Evolutionary conservation across 2,888 invertebrate species (phyloP).

Genomic region (Horisme vitalbata): DNA sequence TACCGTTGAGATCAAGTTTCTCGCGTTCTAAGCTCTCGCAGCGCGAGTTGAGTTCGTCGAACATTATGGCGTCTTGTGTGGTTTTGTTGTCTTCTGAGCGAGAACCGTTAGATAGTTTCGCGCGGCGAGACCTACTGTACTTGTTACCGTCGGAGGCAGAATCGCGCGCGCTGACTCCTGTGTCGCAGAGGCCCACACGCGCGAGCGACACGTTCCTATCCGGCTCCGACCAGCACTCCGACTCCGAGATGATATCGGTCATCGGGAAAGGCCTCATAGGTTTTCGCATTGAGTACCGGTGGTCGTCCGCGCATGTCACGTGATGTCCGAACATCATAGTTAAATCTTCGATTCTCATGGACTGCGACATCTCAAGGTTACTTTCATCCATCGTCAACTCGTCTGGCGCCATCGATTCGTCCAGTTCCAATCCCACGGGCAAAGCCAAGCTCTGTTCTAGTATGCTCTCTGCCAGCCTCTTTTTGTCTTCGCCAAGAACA

Average conservation of each 20-base stretch:
- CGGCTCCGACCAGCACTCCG: constrained; percentile 94
- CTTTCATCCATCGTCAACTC: constrained; percentile 75
- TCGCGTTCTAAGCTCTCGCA: constrained; percentile 60
- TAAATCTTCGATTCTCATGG: constrained; percentile 70
- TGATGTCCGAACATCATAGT: constrained; percentile 79
- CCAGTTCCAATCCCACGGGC: constrained; percentile 72
- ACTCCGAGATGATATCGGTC: constrained; percentile 82
- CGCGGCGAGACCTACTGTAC: constrained; percentile 58
- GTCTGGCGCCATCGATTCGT: constrained; percentile 73
- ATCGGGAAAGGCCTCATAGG: constrained; percentile 53
- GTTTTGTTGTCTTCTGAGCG: constrained; percentile 73
- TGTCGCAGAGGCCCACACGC: constrained; percentile 85
- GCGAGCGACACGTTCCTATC: constrained; percentile 91
- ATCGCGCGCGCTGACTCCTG: constrained; percentile 54
- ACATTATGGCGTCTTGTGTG: constrained; percentile 77
- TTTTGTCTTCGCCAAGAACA: constrained; percentile 76
- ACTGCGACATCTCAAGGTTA: constrained; percentile 69
- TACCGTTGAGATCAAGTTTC: constrained; percentile 69
- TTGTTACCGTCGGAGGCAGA: constrained; percentile 61
- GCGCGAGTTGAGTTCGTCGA: constrained; percentile 62
- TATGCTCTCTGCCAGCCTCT: constrained; percentile 74
- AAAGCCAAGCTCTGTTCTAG: constrained; percentile 76
- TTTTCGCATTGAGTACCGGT: constrained; percentile 46
- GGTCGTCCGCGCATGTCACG: constrained; percentile 56
- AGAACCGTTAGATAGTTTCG: constrained; percentile 67